Base-by-base conservation (phyloP, 1,140 invertebrate species). In the Drosophila simulans region DNA sequence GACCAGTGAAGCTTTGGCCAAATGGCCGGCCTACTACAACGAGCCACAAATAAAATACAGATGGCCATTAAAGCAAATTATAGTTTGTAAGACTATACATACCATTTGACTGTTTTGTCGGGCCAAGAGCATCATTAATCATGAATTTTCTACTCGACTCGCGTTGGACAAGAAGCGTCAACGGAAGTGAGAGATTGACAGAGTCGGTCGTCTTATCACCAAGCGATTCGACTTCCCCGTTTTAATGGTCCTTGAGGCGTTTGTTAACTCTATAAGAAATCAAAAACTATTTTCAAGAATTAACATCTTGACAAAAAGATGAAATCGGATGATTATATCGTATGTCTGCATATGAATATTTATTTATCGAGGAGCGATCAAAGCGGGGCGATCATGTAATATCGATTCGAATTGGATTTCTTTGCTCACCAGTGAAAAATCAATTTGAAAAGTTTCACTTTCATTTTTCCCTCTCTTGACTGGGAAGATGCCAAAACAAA, bases 371-470 rank as follows among this genome's bases (percentile, higher is more conserved):
- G 60, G 56, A 0, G 48, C 27, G 27, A 34, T 34, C 48, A 10
- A 34, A 34, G 34, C 8, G 7, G 7, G 42, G 49, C 52, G 66
- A 59, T 83, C 82, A 74, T 81, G 79, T 81, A 80, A 84, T 85
- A 65, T 63, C 56, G 48, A 53, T 58, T 59, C 64, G 62, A 54
- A 25, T 65, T 53, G 72, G 65, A 80, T 83, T 80, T 79, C 69
- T 65, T 79, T 79, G 64, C 57, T 70, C 55, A 40, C 43, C 52
- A 43, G 69, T 63, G 65, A 70, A 76, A 80, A 83, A 70, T 80
- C 81, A 58, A 82, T 77, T 75, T 59, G 58, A 69, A 63, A 77
- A 81, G 69, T 85, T 85, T 85, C 82, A 85, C 82, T 85, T 85
- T 85, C 83, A 63, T 82, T 85, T 84, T 59, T 65, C 73, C 27